These are phyloP conservation scores for Lagopus muta DNA, from an alignment of 2,113 vertebrate species.

Conservation along the genomic window DNA sequence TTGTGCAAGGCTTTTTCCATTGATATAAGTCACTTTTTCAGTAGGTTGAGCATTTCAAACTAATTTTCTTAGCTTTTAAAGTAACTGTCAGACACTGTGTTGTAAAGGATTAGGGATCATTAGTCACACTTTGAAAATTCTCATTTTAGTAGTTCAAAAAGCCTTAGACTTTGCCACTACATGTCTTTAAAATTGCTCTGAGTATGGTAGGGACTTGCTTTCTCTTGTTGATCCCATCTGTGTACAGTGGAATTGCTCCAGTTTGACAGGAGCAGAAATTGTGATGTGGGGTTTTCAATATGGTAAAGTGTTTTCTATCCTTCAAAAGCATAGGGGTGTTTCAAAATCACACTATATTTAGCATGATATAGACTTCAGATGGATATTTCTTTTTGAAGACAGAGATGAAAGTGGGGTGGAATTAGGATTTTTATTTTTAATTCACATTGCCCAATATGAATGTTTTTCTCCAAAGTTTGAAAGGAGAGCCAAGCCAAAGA, in stretches of 20 bases:
- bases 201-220: background rate
- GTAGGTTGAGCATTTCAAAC: background rate
- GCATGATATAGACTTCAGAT: background rate
- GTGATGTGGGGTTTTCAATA: background rate
- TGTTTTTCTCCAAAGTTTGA: background rate
- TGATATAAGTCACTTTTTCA: background rate
- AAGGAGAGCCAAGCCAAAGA: background rate
- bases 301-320: background rate
- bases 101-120: background rate
- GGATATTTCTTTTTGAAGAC: background rate
- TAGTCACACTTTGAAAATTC: background rate
- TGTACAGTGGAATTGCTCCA: background rate
- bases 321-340: background rate
- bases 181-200: background rate
- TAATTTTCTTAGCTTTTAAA: background rate
- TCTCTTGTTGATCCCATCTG: background rate
- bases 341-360: background rate
- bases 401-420: background rate
- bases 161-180: background rate
- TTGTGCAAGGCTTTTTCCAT: background rate
- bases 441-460: background rate
- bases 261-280: background rate
- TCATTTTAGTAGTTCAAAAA: background rate
- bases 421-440: slow-evolving; percentile 26
- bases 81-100: background rate